phyloP scores from a whole-genome alignment of 2,797 vertebrate genomes.

The Xiphorhynchus erythropygius region DNA sequence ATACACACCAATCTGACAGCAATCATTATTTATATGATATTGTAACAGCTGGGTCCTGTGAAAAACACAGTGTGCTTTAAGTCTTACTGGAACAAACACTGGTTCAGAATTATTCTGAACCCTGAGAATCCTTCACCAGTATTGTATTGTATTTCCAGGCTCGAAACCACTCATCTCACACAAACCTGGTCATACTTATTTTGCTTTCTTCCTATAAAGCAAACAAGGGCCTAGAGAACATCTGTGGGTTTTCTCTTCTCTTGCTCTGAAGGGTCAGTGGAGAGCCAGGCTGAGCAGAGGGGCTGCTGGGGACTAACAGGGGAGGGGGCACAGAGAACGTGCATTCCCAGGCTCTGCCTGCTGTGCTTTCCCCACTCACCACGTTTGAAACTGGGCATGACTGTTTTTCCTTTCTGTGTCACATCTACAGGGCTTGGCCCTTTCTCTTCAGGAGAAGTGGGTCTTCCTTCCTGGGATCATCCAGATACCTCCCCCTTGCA shows the following conservation, averaged over 20 bases:
- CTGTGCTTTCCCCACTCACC: not conserved
- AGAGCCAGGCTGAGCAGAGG: not conserved
- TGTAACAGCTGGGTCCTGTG: not conserved
- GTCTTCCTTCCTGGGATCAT: not conserved
- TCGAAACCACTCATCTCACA: not conserved
- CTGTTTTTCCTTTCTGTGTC: fast-evolving
- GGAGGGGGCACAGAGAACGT: not conserved
- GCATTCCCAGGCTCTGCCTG: not conserved
- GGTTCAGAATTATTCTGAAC: not conserved
- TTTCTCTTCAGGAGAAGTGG: not conserved
- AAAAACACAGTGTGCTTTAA: not conserved
- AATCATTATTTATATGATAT: not conserved
- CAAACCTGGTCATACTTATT: not conserved
- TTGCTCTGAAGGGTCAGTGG: not conserved
- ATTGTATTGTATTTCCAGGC: not conserved
- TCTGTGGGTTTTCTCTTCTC: not conserved
- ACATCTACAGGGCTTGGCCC: not conserved
- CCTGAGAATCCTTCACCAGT: not conserved
- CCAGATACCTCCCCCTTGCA: not conserved
- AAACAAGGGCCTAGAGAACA: not conserved
- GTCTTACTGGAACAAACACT: not conserved
- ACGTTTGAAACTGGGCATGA: not conserved
- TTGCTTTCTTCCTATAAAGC: not conserved
- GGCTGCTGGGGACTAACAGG: not conserved
- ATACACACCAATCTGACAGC: not conserved